phyloP scores from a whole-genome alignment of 2,113 vertebrate genomes.

The Arenaria interpres region DNA sequence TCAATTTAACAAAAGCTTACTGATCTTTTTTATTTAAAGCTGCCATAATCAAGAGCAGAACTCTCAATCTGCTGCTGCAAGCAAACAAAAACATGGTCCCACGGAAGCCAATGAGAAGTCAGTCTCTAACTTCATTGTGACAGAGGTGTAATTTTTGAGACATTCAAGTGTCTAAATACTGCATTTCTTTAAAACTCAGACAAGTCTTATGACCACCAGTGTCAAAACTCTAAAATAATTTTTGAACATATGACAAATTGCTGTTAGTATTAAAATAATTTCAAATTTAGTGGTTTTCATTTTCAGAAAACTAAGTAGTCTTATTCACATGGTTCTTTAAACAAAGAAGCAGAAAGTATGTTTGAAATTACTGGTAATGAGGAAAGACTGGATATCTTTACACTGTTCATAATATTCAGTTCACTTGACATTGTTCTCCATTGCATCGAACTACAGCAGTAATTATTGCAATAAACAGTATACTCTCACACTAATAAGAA shows the following conservation, averaged over 20 bases:
- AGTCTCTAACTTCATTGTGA: background rate
- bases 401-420: background rate
- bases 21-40: background rate
- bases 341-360: background rate
- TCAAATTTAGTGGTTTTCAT: background rate
- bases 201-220: background rate
- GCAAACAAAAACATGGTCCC: background rate
- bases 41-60: background rate
- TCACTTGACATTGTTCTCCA: background rate
- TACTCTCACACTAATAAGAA: background rate
- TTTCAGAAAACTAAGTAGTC: background rate
- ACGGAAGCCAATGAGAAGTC: background rate
- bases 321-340: background rate
- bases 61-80: background rate
- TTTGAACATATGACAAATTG: background rate
- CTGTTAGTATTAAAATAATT: background rate
- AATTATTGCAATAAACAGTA: constrained; percentile 15
- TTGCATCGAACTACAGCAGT: background rate
- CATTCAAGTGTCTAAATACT: background rate
- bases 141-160: background rate
- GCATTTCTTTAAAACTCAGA: background rate
- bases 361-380: background rate
- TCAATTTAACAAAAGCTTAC: background rate
- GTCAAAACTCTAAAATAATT: background rate
- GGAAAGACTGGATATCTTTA: background rate